Conservation (phyloP, 64 coral and sea anemone species). For the Pocillopora verrucosa region DNA sequence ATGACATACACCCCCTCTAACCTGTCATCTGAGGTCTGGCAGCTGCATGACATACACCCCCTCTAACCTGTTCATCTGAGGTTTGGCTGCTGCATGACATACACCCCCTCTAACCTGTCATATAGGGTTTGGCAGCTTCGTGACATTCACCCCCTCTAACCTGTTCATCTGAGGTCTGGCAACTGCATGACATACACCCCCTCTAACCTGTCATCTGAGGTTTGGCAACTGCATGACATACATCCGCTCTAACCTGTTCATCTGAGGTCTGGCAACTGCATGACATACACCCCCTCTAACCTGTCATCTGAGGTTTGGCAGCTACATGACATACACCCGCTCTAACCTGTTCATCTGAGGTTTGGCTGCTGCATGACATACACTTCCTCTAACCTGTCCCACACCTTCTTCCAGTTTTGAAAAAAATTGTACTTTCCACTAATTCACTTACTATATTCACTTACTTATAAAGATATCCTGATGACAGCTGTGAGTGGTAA, state of each 20-base stretch:
- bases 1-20: neutral
- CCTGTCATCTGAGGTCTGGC: neutral
- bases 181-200: neutral
- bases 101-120: neutral
- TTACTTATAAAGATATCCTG: too few relatives aligned
- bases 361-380: neutral
- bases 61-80: neutral
- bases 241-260: too few relatives aligned
- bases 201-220: neutral
- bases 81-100: neutral
- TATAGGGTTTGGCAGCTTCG: too few relatives aligned
- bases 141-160: too few relatives aligned
- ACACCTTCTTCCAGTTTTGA: too few relatives aligned
- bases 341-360: neutral
- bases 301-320: neutral
- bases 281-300: neutral
- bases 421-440: too few relatives aligned
- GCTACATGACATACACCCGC: too few relatives aligned
- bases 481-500: too few relatives aligned
- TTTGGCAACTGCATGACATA: too few relatives aligned
- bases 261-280: neutral
- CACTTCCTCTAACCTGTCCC: neutral
- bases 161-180: neutral
- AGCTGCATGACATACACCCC: too few relatives aligned
- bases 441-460: too few relatives aligned